phyloP scores from a whole-genome alignment of 2,888 invertebrate genomes.

The Diarsia brunnea region DNA sequence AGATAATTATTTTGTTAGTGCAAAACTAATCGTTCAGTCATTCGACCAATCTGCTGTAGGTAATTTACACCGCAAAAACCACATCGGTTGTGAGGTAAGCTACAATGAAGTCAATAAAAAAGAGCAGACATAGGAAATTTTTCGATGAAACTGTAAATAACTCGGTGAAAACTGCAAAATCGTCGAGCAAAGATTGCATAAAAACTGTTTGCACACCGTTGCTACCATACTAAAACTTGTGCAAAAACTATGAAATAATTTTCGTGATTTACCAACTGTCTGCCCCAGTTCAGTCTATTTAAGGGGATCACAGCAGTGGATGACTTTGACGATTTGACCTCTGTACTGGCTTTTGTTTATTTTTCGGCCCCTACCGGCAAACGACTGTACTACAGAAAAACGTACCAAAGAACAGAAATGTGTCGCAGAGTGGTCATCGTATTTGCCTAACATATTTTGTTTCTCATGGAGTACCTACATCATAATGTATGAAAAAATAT shows the following conservation, averaged over 20 bases:
- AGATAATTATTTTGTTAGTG: background rate
- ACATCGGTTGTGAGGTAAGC: constrained; percentile 11
- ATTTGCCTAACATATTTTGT: too few relatives aligned
- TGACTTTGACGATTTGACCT: too few relatives aligned
- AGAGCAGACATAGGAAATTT: constrained; percentile 48
- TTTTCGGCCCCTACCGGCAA: too few relatives aligned
- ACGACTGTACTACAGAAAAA: too few relatives aligned
- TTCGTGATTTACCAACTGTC: constrained; percentile 6
- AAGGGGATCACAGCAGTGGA: too few relatives aligned
- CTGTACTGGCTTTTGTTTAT: too few relatives aligned
- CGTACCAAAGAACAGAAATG: too few relatives aligned
- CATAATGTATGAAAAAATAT: too few relatives aligned
- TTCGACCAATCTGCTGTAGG: background rate
- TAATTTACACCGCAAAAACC: constrained; percentile 17
- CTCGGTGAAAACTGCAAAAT: constrained; percentile 54
- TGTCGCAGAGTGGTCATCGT: too few relatives aligned
- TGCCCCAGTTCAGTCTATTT: constrained; percentile 13
- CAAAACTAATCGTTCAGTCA: background rate
- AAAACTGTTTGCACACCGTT: constrained; percentile 12
- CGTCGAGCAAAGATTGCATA: constrained; percentile 32
- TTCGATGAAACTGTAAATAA: constrained; percentile 56
- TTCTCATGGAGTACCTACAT: too few relatives aligned
- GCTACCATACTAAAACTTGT: too few relatives aligned
- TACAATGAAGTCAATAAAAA: constrained; percentile 48
- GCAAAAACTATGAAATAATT: constrained; percentile 11